These are phyloP conservation scores for Enhydra lutris DNA, from an alignment of 2,113 vertebrate genomes.

Conservation along the genomic window DNA sequence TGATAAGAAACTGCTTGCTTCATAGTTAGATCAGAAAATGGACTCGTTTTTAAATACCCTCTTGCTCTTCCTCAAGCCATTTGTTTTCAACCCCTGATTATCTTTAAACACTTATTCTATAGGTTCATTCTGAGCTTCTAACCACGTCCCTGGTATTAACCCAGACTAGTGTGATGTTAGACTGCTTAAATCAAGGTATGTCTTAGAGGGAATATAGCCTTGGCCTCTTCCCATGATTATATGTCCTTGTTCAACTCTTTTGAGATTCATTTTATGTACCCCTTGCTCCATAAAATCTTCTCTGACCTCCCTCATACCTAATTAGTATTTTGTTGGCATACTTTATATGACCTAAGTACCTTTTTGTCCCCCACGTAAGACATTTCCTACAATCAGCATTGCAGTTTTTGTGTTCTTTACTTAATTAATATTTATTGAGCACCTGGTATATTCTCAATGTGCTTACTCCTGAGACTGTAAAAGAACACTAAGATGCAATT, in stretches of 20 bases:
- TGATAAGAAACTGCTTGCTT: neutral
- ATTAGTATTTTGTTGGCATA: neutral
- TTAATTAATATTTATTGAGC: neutral
- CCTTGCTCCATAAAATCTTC: neutral
- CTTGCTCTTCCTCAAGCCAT: neutral
- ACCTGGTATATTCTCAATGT: neutral
- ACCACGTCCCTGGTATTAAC: neutral
- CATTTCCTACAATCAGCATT: neutral
- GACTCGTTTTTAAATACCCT: neutral
- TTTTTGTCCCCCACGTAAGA: neutral
- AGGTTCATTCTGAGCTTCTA: neutral
- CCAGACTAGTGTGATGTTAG: neutral
- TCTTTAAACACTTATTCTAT: neutral
- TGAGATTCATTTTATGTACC: neutral
- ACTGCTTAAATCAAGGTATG: neutral
- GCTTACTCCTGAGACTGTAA: neutral
- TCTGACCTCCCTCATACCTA: neutral
- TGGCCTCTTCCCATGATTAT: neutral
- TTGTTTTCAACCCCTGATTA: neutral
- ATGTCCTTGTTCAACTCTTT: neutral
- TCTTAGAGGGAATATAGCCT: neutral
- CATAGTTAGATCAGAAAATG: neutral
- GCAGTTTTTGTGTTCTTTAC: neutral
- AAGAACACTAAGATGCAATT: neutral
- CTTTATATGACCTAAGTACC: neutral